These are phyloP conservation scores for Dusona sp. DNA, from an alignment of 2,888 invertebrate species.

Conservation along the genomic window DNA sequence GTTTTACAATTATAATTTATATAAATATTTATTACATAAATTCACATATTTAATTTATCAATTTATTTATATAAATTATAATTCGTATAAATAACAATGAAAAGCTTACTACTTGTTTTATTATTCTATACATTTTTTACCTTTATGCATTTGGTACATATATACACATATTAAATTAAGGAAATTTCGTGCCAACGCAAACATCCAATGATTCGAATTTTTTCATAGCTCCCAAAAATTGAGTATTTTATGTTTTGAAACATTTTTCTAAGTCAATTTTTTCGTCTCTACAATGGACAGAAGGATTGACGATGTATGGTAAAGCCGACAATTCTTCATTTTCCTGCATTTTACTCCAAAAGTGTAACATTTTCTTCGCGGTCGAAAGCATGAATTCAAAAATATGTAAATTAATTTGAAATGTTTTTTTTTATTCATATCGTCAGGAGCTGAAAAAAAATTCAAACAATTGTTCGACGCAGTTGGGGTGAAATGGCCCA, in stretches of 20 bases:
- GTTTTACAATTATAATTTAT: conserved; percentile 21
- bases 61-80: conserved; percentile 42
- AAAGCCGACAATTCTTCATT: neutral
- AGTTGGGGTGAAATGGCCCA: conserved; percentile 5
- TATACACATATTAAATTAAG: neutral
- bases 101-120: conserved; percentile 45
- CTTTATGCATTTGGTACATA: conserved; percentile 41
- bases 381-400: neutral
- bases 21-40: conserved; percentile 36
- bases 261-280: neutral
- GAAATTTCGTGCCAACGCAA: conserved; percentile 12
- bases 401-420: neutral
- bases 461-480: neutral
- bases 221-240: neutral
- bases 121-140: conserved; percentile 35
- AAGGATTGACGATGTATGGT: neutral
- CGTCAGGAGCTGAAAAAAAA: neutral
- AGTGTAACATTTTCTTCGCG: too few relatives aligned
- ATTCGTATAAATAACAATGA: conserved; percentile 46
- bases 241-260: neutral
- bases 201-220: neutral
- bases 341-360: neutral
- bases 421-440: neutral
- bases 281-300: neutral
- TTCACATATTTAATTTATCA: conserved; percentile 24